phyloP scores from a whole-genome alignment of 2,113 vertebrate species.

The Thalassarche chlororhynchos region DNA sequence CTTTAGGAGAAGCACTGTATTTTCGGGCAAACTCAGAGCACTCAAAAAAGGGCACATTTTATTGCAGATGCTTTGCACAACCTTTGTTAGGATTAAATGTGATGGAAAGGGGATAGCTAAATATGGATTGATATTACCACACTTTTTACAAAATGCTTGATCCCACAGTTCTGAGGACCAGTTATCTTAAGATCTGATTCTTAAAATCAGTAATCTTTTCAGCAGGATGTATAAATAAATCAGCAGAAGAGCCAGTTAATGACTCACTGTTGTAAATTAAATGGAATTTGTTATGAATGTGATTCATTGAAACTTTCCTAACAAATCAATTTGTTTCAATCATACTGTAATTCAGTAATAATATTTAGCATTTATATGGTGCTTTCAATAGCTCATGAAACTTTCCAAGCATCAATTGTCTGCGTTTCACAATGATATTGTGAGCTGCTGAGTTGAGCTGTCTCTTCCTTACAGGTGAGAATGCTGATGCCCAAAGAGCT shows the following conservation, averaged over 20 bases:
- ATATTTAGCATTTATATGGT: constrained; percentile 21
- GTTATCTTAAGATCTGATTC: background rate
- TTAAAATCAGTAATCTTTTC: background rate
- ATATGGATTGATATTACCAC: background rate
- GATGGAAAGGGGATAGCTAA: background rate
- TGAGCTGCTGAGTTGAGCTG: background rate
- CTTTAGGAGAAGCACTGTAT: background rate
- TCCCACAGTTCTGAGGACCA: background rate
- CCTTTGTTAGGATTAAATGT: background rate
- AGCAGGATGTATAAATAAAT: background rate
- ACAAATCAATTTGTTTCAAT: constrained; percentile 55
- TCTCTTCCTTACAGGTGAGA: background rate
- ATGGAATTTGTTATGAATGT: constrained; percentile 15
- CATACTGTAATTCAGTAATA: constrained; percentile 30
- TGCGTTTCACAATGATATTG: background rate
- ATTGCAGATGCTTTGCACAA: background rate
- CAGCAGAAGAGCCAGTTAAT: constrained; percentile 7
- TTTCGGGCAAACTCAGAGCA: background rate
- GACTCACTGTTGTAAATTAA: constrained; percentile 41
- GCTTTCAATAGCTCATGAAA: constrained; percentile 1
- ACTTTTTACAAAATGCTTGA: background rate
- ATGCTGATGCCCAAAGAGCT: background rate
- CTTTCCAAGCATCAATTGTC: background rate
- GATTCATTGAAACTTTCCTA: constrained; percentile 17
- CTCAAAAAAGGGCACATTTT: background rate